phyloP scores from a whole-genome alignment of 2,888 invertebrate species.

The Eurytoma adleriae region DNA sequence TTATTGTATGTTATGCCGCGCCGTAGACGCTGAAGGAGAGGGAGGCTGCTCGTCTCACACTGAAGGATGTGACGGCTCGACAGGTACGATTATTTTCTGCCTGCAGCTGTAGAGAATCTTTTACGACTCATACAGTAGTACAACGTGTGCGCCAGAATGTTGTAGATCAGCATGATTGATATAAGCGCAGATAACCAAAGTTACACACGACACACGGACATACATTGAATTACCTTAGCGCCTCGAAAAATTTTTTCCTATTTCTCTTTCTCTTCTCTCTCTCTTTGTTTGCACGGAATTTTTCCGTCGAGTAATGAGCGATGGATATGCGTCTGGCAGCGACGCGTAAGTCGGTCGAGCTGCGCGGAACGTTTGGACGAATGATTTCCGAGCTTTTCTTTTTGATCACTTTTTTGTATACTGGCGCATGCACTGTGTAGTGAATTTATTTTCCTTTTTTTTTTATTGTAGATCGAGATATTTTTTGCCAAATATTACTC shows the following conservation, averaged over 20 bases:
- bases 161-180: conserved; percentile 63
- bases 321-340: no score
- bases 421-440: no score
- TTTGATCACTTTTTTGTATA: no score
- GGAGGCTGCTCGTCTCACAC: conserved; percentile 94
- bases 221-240: conserved; percentile 11
- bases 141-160: conserved; percentile 50
- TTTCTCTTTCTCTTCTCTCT: background rate
- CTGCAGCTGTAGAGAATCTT: conserved; percentile 71
- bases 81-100: conserved; percentile 81
- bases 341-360: no score
- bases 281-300: background rate
- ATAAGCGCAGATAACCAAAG: conserved; percentile 24
- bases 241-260: no score
- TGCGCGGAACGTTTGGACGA: no score
- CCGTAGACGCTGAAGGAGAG: conserved; percentile 86
- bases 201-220: background rate
- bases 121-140: conserved; percentile 64
- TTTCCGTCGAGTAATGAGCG: background rate
- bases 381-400: no score
- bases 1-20: conserved; percentile 72
- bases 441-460: no score
- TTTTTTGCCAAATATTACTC: no score
- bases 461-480: no score
- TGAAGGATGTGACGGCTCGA: conserved; percentile 95